Percentiles rank a stretch among this genome's conserved stretches.
Conservation (phyloP, 2,888 invertebrate genomes). For the Baccha elongata region DNA sequence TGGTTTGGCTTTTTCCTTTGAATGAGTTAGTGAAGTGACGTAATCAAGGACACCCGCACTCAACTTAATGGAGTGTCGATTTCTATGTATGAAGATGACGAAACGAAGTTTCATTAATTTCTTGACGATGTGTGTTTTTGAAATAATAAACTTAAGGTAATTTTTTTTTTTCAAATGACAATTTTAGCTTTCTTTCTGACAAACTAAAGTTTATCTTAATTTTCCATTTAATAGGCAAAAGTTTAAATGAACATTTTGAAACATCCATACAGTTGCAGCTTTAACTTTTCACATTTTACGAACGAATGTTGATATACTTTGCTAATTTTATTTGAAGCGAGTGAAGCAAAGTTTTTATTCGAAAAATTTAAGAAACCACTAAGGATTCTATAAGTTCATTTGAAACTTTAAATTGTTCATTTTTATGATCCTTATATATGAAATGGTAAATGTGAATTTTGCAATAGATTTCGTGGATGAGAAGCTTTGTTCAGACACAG, state of each 20-base stretch:
- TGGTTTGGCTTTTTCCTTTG: slow-evolving; percentile 56
- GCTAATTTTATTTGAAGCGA: background rate
- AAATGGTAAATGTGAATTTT: too few species aligned
- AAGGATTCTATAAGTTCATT: background rate
- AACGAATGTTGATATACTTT: too few species aligned
- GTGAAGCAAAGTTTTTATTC: background rate
- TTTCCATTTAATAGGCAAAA: too few species aligned
- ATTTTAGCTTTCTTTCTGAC: background rate
- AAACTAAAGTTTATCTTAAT: too few species aligned
- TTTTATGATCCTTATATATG: background rate
- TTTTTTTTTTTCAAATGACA: background rate
- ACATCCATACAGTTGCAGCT: too few species aligned
- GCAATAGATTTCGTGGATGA: too few species aligned
- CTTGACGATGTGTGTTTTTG: background rate
- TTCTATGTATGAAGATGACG: slow-evolving; percentile 24
- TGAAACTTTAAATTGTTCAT: background rate
- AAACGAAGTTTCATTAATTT: slow-evolving; percentile 12
- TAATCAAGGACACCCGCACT: slow-evolving; percentile 61
- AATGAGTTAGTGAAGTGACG: slow-evolving; percentile 61
- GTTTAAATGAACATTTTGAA: too few species aligned
- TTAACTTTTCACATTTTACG: too few species aligned
- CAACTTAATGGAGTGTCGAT: slow-evolving; percentile 64
- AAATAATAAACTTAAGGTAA: background rate
- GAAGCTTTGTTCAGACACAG: too few species aligned
- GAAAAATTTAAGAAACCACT: slow-evolving; percentile 1